Base-by-base conservation (phyloP, 2,888 invertebrate genomes). In the Sarcophaga carnaria region DNA sequence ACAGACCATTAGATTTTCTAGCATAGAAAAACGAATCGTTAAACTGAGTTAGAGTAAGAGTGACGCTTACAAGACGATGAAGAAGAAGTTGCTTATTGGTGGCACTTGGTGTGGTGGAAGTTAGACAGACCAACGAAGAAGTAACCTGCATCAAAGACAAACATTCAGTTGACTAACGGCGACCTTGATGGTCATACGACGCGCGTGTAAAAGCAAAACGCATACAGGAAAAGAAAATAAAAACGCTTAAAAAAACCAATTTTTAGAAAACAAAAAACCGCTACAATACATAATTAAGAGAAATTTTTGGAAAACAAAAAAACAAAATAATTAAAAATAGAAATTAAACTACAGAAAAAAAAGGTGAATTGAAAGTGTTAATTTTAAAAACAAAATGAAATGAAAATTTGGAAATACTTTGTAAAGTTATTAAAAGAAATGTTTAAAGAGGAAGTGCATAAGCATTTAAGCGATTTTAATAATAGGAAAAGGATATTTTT, bases 141-240 rank as follows among this genome's bases (percentile, higher is more conserved):
- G 87, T 89, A 80, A 86, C 88, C 84, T 83, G 82, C 88, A 81
- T 88, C 79, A 75, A 88, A 90, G 85, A 77, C 86, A 64, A 86
- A 72, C 91, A 91, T 90, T 93, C 93, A 92, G 93, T 92, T 90
- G 90, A 90, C 90, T 91, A 92, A 92, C 92, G 92, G 93, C 93
- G 93, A 93, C 93, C 93, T 93, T 93, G 93, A 93, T 92, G 92
- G 93, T 93, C 93, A 92, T 92, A 90, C 60, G 90, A 90, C 91
- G 92, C 93, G 91, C 92, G 89, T 82, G 69, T 77, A 77, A 77
- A 22, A 79, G 66, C 49, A 69, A 69, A 63, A 67, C 59, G 37
- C 49, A 79, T 75, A 81, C 59, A 37, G 20, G 4, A 81, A 77
- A 60, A 3, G 8, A 75, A 76, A 78, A 27, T 59, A 25, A 54